A percentile compares a stretch with the other conserved stretches of the same genome.
Conservation (phyloP, 1,140 invertebrate genomes). For the Marisa cornuarietis region DNA sequence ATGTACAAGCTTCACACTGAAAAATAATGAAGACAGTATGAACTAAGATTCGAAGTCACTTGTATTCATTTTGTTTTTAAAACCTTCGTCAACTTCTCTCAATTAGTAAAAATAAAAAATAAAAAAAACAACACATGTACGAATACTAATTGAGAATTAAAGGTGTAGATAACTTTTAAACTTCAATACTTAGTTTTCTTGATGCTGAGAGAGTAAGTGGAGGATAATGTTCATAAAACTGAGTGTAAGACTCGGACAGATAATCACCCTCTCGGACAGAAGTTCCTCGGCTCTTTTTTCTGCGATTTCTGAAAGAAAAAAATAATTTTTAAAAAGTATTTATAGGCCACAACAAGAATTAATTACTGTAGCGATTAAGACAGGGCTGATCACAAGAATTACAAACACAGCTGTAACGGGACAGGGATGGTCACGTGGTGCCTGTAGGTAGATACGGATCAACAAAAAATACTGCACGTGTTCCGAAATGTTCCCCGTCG, state of each 20-base stretch:
- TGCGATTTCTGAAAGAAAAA: conserved; percentile 37
- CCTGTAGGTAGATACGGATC: background rate
- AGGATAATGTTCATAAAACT: background rate
- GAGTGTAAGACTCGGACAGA: background rate
- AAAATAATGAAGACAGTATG: background rate
- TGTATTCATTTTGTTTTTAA: too few relatives aligned
- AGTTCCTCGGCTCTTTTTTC: conserved; percentile 41
- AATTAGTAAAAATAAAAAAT: too few relatives aligned
- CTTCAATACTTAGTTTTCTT: background rate
- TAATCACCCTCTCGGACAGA: conserved; percentile 37
- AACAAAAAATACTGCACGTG: background rate
- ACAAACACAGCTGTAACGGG: background rate
- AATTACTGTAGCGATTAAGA: background rate
- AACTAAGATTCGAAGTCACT: background rate
- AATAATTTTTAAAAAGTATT: background rate
- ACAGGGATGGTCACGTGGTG: background rate
- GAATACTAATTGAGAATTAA: too few relatives aligned
- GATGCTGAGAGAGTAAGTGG: background rate
- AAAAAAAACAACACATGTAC: too few relatives aligned
- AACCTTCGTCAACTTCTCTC: too few relatives aligned
- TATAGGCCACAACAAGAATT: background rate
- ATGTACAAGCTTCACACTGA: conserved; percentile 32
- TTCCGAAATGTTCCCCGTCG: too few relatives aligned
- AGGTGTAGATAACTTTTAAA: background rate
- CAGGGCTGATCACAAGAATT: background rate